Evolutionary conservation across 2,888 invertebrate species (phyloP), one percentile per base, ranked within the genome.

Genomic region (Choreutis nemorana): DNA sequence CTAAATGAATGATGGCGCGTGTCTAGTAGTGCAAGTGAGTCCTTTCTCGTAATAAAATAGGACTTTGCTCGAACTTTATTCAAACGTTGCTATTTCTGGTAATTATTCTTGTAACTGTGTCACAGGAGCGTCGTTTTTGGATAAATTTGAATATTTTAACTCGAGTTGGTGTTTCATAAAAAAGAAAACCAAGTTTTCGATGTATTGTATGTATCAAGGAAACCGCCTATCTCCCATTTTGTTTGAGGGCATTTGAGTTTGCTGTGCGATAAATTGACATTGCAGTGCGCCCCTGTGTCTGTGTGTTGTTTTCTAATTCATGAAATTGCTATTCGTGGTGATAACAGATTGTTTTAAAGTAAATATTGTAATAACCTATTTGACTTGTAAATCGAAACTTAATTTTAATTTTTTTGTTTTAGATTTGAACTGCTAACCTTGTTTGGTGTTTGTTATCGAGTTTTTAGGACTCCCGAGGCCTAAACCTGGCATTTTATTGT

Each of bases 321-420:
- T 55, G 41, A 60, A 53, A 23, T 16, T 4, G 5, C 8, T 13
- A 35, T 39, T 37, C 36, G 16, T 25, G 11, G 14, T 14, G 29
- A 31, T 32, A 37, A 44, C 42, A 36, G 14, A 32, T 26, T 33
- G 41, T 50, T 48, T 52, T 56, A 41, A 35, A 40, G 43, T 34
- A 49, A 56, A 55, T 58, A 50, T 53, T 60, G 47, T 41, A 61
- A 51, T 73, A 73, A 73, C 72, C 71, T 71, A 65, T 49, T 55
- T 65, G 44, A 35, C 34, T 37, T 42, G 44, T 42, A 49, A 55
- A 49, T 46, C 53, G 54, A 58, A 78, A 78, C 77, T 77, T 75
- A 56, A 67, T 72, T 72, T 77, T 28, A 59, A 55, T 75, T 78
- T 61, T 77, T 72, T 72, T 75, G 71, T 75, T 73, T 62, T 67